Evolutionary conservation across 2,113 vertebrate species (phyloP).

Genomic region (Mirza zaza): DNA sequence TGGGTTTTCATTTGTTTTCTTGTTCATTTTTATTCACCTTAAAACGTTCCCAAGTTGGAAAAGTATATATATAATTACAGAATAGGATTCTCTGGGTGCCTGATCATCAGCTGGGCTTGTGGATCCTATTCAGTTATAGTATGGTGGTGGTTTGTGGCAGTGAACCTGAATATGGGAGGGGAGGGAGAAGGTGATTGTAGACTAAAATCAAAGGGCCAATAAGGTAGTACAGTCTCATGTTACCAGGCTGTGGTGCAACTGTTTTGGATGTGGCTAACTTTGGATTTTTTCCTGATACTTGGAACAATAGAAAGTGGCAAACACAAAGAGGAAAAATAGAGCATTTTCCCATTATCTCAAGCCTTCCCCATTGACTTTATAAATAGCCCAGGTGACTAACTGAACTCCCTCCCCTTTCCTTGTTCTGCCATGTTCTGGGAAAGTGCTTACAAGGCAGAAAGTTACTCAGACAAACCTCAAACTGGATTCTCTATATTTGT

Average conservation of each 20-base stretch:
- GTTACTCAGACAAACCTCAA: not conserved
- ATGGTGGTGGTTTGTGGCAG: not conserved
- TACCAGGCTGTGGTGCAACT: not conserved
- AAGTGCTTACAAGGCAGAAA: not conserved
- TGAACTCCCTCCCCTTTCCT: not conserved
- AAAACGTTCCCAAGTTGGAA: not conserved
- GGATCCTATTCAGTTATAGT: not conserved
- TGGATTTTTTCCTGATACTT: not conserved
- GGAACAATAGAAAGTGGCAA: not conserved
- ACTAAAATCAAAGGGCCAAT: not conserved
- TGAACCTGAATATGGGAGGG: not conserved
- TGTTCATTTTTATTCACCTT: not conserved
- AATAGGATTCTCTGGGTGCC: not conserved
- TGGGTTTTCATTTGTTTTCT: not conserved
- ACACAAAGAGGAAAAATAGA: not conserved
- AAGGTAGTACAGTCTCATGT: not conserved
- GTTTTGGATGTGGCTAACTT: not conserved
- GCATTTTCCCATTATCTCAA: not conserved
- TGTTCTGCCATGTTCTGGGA: not conserved
- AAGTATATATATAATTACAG: not conserved
- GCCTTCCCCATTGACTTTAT: not conserved
- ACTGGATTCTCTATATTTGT: not conserved
- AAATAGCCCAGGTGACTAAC: not conserved
- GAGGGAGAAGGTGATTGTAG: not conserved
- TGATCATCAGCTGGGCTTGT: not conserved